Conservation (phyloP, 2,797 vertebrate species). For the Smutsia gigantea region DNA sequence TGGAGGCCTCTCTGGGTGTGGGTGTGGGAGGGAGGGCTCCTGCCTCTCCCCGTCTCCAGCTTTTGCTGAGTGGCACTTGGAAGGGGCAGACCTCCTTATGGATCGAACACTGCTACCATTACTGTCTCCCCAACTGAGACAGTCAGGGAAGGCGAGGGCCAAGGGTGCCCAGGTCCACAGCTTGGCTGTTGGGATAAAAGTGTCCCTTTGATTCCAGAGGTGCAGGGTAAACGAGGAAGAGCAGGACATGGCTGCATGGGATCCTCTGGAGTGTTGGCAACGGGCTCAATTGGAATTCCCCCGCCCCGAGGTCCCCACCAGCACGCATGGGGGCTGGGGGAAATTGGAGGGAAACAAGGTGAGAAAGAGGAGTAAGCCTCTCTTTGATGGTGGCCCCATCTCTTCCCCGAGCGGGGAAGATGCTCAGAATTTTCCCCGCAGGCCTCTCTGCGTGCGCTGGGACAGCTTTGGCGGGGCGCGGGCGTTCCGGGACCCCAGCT, state of each 20-base stretch:
- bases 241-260: not conserved
- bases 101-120: not conserved
- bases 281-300: not conserved
- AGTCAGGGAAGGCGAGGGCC: not conserved
- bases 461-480: not conserved
- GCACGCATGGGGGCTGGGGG: not conserved
- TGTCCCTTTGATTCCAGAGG: not conserved
- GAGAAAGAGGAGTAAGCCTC: not conserved
- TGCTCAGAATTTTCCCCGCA: not conserved
- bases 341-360: not conserved
- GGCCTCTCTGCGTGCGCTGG: accelerated
- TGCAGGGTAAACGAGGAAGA: not conserved
- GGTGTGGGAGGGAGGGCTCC: not conserved
- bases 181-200: not conserved
- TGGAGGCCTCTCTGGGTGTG: not conserved
- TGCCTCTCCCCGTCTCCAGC: not conserved
- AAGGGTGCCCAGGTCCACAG: not conserved
- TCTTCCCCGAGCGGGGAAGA: not conserved
- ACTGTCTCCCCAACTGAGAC: not conserved
- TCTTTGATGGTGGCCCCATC: not conserved
- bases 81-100: not conserved
- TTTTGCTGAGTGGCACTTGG: not conserved
- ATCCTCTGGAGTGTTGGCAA: not conserved
- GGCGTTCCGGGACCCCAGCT: too few relatives aligned
- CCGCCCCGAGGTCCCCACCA: accelerated